Percentiles rank a stretch among this genome's conserved stretches.
These are phyloP conservation scores for Portunus trituberculatus DNA, from an alignment of 1,140 invertebrate genomes.

Conservation along the genomic window DNA sequence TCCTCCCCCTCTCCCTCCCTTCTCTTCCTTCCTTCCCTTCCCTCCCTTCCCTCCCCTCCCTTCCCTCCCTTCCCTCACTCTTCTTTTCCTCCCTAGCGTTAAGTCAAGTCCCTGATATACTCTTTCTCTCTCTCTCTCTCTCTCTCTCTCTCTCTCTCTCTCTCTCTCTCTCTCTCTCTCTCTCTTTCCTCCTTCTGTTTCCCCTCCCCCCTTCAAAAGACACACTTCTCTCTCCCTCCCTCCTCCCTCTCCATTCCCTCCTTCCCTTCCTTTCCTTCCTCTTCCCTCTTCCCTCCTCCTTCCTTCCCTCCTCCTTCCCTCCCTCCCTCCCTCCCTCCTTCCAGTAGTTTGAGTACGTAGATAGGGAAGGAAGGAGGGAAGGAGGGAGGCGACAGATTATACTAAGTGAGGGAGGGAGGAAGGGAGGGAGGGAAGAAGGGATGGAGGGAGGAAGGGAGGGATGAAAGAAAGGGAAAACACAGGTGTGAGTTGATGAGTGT, in stretches of 20 bases:
- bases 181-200: no score
- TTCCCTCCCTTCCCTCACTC: background rate
- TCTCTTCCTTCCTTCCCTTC: background rate
- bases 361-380: background rate
- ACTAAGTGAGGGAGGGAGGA: background rate
- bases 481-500: no score
- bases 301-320: background rate
- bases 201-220: background rate
- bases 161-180: no score
- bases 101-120: background rate
- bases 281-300: no score
- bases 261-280: no score
- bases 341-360: background rate
- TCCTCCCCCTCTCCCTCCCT: background rate
- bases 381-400: background rate
- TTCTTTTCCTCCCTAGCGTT: no score
- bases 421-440: conserved; percentile 8
- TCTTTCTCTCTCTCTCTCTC: background rate
- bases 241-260: background rate
- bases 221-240: background rate
- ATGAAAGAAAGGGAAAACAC: background rate
- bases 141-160: no score
- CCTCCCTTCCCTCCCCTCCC: background rate
- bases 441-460: background rate
- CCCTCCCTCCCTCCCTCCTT: background rate